phyloP scores from a whole-genome alignment of 2,113 vertebrate species.

The Zosterops borbonicus region DNA sequence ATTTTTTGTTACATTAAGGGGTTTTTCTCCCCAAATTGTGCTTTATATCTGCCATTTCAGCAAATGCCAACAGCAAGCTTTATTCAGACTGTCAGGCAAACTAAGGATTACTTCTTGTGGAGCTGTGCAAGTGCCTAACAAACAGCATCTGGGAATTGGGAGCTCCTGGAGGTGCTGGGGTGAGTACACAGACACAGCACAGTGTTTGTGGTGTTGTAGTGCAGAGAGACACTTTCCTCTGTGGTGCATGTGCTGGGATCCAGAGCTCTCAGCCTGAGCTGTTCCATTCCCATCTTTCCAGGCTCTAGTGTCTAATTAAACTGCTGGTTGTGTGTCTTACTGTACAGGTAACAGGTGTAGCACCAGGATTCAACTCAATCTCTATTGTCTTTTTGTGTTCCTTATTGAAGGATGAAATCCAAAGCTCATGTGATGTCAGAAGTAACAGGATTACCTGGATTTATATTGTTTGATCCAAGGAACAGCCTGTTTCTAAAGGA shows the following conservation, averaged over 20 bases:
- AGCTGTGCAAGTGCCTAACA: background rate
- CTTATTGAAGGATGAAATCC: background rate
- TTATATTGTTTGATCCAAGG: background rate
- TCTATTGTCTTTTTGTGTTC: background rate
- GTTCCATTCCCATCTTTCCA: background rate
- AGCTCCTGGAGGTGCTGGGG: background rate
- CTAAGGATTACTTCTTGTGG: background rate
- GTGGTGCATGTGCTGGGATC: rapidly evolving
- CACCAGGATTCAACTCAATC: background rate
- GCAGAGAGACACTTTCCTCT: background rate
- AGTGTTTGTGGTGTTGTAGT: rapidly evolving
- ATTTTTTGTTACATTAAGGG: background rate
- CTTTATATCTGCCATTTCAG: background rate
- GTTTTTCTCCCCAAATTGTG: background rate
- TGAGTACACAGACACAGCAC: background rate
- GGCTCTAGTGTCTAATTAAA: background rate
- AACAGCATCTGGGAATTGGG: background rate
- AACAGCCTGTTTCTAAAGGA: background rate
- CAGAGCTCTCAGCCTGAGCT: background rate
- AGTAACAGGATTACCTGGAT: background rate
- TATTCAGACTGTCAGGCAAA: background rate
- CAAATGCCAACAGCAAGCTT: background rate
- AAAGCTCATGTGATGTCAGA: background rate
- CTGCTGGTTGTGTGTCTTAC: background rate
- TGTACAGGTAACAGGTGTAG: background rate